A percentile compares a stretch with the other conserved stretches of the same genome.
phyloP scores from a whole-genome alignment of 2,113 vertebrate species.

The Ochotona curzoniae region DNA sequence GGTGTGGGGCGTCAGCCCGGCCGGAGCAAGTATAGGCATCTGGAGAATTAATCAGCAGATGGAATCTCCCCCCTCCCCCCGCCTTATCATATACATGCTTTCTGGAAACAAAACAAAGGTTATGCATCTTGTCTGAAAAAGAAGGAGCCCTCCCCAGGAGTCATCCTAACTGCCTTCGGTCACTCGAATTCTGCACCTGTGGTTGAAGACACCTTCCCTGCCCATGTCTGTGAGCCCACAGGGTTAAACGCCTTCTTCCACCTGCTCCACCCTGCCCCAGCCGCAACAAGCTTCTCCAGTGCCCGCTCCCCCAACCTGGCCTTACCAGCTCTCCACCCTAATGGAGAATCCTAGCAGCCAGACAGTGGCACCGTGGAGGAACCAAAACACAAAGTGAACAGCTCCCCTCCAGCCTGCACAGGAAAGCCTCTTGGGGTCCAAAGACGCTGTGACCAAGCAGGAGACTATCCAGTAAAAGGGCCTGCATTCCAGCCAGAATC shows the following conservation, averaged over 20 bases:
- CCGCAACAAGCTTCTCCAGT: accelerated
- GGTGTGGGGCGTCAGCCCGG: no score
- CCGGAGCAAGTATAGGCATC: no score
- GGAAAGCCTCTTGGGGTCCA: not conserved
- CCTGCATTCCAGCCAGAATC: accelerated
- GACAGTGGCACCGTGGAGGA: not conserved
- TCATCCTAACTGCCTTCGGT: not conserved
- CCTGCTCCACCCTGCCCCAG: accelerated
- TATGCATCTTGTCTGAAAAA: not conserved
- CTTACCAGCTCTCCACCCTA: not conserved
- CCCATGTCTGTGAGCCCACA: not conserved
- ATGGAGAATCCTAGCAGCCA: not conserved
- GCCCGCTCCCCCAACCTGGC: not conserved
- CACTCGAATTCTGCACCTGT: accelerated
- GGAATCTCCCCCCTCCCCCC: no score
- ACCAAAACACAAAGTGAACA: not conserved
- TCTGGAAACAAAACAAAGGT: not conserved
- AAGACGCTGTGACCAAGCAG: not conserved
- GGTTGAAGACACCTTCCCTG: not conserved
- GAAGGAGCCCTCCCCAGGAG: no score
- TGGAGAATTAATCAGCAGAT: no score
- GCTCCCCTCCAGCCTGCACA: not conserved
- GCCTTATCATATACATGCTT: no score
- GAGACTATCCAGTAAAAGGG: not conserved
- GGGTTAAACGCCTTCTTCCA: accelerated